A percentile compares a stretch with the other conserved stretches of the same genome.
These are phyloP conservation scores for Zygaena filipendulae DNA, from an alignment of 2,888 invertebrate species.

Conservation along the genomic window DNA sequence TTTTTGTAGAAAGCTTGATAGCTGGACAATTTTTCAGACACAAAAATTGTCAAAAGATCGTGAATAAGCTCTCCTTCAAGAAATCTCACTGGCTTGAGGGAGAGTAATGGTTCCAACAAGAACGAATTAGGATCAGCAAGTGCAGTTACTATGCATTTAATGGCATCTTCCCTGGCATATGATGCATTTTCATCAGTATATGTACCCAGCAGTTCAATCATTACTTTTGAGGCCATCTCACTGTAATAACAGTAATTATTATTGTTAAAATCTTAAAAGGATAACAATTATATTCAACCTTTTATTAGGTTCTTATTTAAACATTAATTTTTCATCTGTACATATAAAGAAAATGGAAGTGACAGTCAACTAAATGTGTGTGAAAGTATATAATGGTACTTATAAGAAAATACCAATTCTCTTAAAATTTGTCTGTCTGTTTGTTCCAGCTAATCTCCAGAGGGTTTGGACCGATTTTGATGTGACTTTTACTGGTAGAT, in stretches of 20 bases:
- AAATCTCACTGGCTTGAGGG: slow-evolving; percentile 94
- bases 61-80: slow-evolving; percentile 96
- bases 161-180: slow-evolving; percentile 96
- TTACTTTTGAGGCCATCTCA: slow-evolving; percentile 93
- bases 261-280: slow-evolving; percentile 5
- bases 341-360: no score
- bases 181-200: slow-evolving; percentile 98
- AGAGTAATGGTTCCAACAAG: slow-evolving; percentile 92
- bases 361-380: no score
- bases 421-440: no score
- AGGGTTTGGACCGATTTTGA: no score
- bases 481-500: no score
- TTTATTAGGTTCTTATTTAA: no score
- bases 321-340: no score
- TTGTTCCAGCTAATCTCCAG: no score
- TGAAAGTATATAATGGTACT: no score
- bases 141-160: slow-evolving; percentile 94
- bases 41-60: slow-evolving; percentile 93
- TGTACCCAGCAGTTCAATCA: slow-evolving; percentile 96
- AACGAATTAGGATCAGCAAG: slow-evolving; percentile 96
- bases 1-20: slow-evolving; percentile 93
- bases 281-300: no score
- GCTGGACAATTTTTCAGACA: slow-evolving; percentile 91
- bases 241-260: slow-evolving; percentile 53
- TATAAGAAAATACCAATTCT: no score